Evolutionary conservation across 1,140 invertebrate species (phyloP), one percentile per base, ranked within the genome.

Genomic region (Pseudobourletiella spinata): DNA sequence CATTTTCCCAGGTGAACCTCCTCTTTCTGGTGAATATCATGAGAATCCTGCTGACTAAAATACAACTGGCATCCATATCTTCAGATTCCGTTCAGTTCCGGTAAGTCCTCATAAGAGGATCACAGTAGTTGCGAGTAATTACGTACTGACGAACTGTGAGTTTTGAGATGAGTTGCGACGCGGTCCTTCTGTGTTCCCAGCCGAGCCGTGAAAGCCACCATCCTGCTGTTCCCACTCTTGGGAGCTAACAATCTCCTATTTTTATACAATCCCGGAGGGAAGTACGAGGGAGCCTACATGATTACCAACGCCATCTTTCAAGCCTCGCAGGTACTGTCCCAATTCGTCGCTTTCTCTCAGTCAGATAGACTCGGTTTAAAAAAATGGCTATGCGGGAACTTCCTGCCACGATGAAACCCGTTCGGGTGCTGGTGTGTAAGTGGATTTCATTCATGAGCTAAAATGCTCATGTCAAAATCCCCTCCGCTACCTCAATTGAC

Each of bases 231-330:
- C 67, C 81, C 81, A 2, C 69, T 82, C n/a, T 73, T 82, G 16
- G 81, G 80, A 2, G 73, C 79, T 4, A 79, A 80, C 3, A 79
- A 81, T 70, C 70, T 81, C 1, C 61, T 82, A 2, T 81, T 81
- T 64, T 71, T 80, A 20, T 71, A 76, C 54, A 79, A 79, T 63
- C 80, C 80, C 0, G 71, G 72, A n/a, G 74, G 75, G 28, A 70
- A 72, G 1, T 68, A 73, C 16, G 70, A 77, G 44, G 71, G 71
- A 15, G 71, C 72, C 1, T 80, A 79, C 60, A 75, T 80, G 68
- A 73, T 81, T 3, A 73, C 72, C 4, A 80, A 81, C 69, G 74
- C 79, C 1, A 64, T 79, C 15, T 70, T 80, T 4, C 76, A 79
- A 51, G 77, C 79, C 1, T 76, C 77, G 28, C 80, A 81, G 75